These are phyloP conservation scores for Polylopha cassiicola DNA, from an alignment of 2,888 invertebrate genomes.

Conservation along the genomic window DNA sequence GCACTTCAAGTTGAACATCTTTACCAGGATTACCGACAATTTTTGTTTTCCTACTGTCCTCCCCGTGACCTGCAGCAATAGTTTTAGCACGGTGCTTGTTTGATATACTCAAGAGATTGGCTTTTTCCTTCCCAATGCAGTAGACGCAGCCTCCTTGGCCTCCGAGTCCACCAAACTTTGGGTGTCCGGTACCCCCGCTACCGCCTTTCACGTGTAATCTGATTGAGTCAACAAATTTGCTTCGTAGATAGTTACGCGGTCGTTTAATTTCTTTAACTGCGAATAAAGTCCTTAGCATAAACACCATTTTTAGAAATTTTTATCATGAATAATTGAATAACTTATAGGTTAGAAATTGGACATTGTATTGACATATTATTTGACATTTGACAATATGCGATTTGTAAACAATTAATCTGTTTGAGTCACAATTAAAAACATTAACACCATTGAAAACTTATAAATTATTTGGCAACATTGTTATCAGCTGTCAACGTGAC, in stretches of 20 bases:
- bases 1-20: conserved; percentile 85
- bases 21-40: conserved; percentile 86
- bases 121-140: conserved; percentile 80
- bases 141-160: conserved; percentile 94
- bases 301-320: conserved; percentile 72
- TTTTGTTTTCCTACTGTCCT: conserved; percentile 83
- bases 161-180: conserved; percentile 91
- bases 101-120: conserved; percentile 74
- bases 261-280: conserved; percentile 64
- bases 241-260: conserved; percentile 71
- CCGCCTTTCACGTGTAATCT: conserved; percentile 89
- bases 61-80: conserved; percentile 82
- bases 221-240: conserved; percentile 87
- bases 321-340: no score
- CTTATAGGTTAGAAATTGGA: no score
- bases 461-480: neutral
- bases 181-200: conserved; percentile 83
- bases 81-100: conserved; percentile 74
- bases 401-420: no score
- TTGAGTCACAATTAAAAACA: neutral
- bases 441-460: neutral
- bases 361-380: no score
- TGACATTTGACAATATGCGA: no score
- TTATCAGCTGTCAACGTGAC: conserved; percentile 14
- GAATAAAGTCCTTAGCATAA: conserved; percentile 59